Evolutionary conservation across 2,113 vertebrate genomes (phyloP), one percentile per base, ranked within the genome.

Genomic region (Peromyscus leucopus): DNA sequence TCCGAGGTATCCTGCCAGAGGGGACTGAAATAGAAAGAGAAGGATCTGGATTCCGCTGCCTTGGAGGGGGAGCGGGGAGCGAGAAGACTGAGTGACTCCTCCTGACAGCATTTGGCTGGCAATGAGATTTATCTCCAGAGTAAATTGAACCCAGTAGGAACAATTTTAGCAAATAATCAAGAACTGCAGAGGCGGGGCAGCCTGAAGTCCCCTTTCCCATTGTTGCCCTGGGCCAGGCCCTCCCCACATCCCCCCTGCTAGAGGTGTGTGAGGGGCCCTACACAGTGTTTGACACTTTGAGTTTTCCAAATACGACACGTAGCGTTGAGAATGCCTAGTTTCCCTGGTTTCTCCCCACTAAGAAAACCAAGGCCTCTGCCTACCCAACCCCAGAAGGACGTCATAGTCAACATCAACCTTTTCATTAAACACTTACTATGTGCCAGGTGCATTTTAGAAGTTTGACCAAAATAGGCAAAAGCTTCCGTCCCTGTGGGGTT

Each of bases 11-110:
- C 51, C 55, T 63, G 83, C 48, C 92, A 59, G 65, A 39, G 72
- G 90, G 75, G 19, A 26, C 15, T 75, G 82, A 91, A 96, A 84
- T 67, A 85, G 92, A 96, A 72, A 46, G 42, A 75, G 31, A 83
- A 31, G 78, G 33, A 55, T 94, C 72, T 96, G 94, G 90, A 91
- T 95, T 82, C 83, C 51, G 7, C 91, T 57, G 90, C 83, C 87
- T 46, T 36, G 72, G 33, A 83, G 28, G 71, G 75, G 65, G 19
- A 24, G 57, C 9, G 21, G 17, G 13, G 33, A 57, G 67, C 33
- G 74, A 59, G 67, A 69, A 94, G 83, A 42, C 21, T 33, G 78
- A 89, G 75, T 88, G 91, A 89, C 90, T 94, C 75, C 90, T 95
- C 80, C 59, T 80, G 42, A 86, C 72, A 86, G 71, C n/a, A 4